Conservation (phyloP, 2,113 vertebrate genomes). For the Thunnus maccoyii region DNA sequence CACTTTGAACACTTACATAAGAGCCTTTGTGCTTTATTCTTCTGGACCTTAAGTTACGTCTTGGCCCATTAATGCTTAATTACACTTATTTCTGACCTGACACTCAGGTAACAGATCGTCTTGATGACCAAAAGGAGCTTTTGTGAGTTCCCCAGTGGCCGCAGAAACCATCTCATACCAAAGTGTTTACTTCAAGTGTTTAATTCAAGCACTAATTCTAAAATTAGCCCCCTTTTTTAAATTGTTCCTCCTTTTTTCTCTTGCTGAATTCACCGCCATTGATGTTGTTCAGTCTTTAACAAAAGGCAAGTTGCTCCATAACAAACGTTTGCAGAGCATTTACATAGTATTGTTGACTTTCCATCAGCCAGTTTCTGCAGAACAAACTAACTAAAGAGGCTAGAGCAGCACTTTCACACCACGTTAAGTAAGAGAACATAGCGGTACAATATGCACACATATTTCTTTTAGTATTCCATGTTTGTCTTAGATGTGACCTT, state of each 20-base stretch:
- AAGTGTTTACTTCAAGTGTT: not conserved
- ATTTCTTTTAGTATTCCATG: constrained; percentile 51
- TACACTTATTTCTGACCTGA: constrained; percentile 37
- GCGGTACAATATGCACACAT: constrained; percentile 25
- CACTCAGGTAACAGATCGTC: constrained; percentile 38
- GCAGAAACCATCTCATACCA: not conserved
- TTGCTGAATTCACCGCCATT: not conserved
- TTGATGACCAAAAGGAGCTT: constrained; percentile 35
- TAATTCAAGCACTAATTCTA: not conserved
- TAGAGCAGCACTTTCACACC: constrained; percentile 41
- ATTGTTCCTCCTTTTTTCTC: not conserved
- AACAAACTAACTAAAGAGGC: not conserved
- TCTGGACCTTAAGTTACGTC: not conserved
- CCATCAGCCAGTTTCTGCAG: constrained; percentile 35
- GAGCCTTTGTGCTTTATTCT: constrained; percentile 9
- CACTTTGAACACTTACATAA: constrained; percentile 20
- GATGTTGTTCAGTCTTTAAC: not conserved
- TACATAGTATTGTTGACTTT: constrained; percentile 54
- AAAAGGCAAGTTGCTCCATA: not conserved
- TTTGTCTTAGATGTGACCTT: constrained; percentile 80
- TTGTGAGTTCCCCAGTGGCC: constrained; percentile 19
- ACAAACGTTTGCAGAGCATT: constrained; percentile 43
- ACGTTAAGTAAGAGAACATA: not conserved
- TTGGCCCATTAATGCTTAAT: constrained; percentile 13
- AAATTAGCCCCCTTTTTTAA: not conserved